These are phyloP conservation scores for Catagonus wagneri DNA, from an alignment of 2,113 vertebrate genomes.

Conservation along the genomic window DNA sequence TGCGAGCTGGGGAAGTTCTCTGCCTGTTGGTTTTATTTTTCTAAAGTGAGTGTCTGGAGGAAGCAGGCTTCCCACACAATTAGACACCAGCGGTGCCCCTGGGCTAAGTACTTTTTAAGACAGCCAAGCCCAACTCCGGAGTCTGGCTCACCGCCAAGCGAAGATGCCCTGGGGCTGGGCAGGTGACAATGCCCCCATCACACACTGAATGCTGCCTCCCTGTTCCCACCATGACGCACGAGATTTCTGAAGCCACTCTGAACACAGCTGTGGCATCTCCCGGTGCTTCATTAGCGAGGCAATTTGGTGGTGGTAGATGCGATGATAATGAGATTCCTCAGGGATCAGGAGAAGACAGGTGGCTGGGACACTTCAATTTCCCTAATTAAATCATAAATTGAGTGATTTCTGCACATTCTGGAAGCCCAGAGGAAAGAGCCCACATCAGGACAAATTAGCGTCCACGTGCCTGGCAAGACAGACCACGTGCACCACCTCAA, in stretches of 20 bases:
- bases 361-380: not conserved
- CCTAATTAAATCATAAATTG: slow-evolving; percentile 19
- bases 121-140: not conserved
- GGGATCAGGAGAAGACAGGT: not conserved
- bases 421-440: not conserved
- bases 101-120: not conserved
- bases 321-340: not conserved
- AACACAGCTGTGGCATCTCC: not conserved
- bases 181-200: not conserved
- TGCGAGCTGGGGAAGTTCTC: not conserved
- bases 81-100: not conserved
- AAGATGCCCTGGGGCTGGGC: not conserved
- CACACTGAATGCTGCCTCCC: rapidly evolving
- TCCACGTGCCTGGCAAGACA: not conserved
- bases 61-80: not conserved
- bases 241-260: not conserved
- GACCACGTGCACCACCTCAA: not conserved
- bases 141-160: not conserved
- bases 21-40: not conserved
- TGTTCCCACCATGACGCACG: not conserved
- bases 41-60: not conserved
- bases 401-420: not conserved
- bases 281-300: not conserved
- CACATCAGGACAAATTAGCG: not conserved
- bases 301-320: not conserved